phyloP scores from a whole-genome alignment of 2,888 invertebrate genomes.

The Melinaea marsaeus region DNA sequence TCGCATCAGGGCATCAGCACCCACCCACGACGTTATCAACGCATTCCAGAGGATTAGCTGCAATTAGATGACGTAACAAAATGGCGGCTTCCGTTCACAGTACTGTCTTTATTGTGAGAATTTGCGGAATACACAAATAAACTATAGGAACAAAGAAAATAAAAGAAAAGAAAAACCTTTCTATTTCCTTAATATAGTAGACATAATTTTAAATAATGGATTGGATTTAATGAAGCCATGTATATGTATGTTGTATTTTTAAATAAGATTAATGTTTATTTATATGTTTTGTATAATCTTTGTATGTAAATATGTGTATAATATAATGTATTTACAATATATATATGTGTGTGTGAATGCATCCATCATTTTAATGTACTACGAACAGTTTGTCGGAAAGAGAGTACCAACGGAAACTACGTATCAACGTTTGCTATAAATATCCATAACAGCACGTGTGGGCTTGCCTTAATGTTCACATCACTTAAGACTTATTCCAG shows the following conservation, averaged over 20 bases:
- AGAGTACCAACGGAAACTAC: conserved; percentile 37
- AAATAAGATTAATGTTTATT: background rate
- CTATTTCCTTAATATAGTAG: too few species aligned
- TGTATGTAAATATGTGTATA: background rate
- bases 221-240: too few species aligned
- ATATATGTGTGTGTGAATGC: background rate
- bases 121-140: conserved; percentile 1
- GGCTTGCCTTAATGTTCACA: conserved; percentile 14
- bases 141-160: background rate
- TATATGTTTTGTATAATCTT: background rate
- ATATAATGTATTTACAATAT: background rate
- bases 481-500: conserved; percentile 4
- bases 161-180: too few species aligned
- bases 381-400: conserved; percentile 28
- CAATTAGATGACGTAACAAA: conserved; percentile 37
- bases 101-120: background rate
- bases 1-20: conserved; percentile 33
- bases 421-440: conserved; percentile 37
- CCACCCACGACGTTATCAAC: conserved; percentile 39
- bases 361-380: conserved; percentile 22
- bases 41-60: conserved; percentile 38
- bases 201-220: too few species aligned
- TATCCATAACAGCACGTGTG: conserved; percentile 34
- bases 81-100: conserved; percentile 29
- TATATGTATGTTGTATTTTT: too few species aligned